phyloP scores from a whole-genome alignment of 2,113 vertebrate genomes.

The Potamarius usumacintae region DNA sequence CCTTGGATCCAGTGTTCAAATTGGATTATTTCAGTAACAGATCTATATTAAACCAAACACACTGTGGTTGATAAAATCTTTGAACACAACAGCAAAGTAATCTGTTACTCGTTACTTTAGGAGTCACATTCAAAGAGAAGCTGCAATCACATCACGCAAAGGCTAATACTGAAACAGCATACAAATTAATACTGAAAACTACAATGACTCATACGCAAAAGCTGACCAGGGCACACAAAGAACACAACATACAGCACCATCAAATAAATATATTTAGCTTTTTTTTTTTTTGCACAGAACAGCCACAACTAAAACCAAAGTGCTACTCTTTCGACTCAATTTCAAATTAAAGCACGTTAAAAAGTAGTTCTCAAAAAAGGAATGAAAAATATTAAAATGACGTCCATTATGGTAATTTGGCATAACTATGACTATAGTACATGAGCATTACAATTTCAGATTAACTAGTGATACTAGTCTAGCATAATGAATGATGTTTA shows the following conservation, averaged over 20 bases:
- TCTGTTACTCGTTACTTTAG: not conserved
- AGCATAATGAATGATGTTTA: not conserved
- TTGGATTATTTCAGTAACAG: not conserved
- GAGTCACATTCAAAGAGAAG: not conserved
- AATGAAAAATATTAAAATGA: not conserved
- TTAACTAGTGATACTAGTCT: conserved; percentile 12
- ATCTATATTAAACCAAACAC: not conserved
- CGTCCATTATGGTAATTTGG: not conserved
- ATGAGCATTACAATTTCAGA: conserved; percentile 6
- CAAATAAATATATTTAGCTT: not conserved
- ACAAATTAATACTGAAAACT: conserved; percentile 37
- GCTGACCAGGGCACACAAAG: not conserved
- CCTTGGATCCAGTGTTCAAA: not conserved
- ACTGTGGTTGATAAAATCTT: not conserved
- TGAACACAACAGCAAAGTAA: conserved; percentile 4
- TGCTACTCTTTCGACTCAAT: not conserved
- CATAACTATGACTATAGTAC: not conserved
- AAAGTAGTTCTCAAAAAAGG: not conserved
- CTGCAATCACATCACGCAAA: conserved; percentile 33
- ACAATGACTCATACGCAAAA: not conserved
- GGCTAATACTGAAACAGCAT: conserved; percentile 33
- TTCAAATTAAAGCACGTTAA: not conserved
- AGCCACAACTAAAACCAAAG: conserved; percentile 15
- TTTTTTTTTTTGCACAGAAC: not conserved
- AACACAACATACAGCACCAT: not conserved